Percentiles rank a stretch among this genome's conserved stretches.
phyloP scores from a whole-genome alignment of 2,888 invertebrate genomes.

The Tetrapedia diversipes region DNA sequence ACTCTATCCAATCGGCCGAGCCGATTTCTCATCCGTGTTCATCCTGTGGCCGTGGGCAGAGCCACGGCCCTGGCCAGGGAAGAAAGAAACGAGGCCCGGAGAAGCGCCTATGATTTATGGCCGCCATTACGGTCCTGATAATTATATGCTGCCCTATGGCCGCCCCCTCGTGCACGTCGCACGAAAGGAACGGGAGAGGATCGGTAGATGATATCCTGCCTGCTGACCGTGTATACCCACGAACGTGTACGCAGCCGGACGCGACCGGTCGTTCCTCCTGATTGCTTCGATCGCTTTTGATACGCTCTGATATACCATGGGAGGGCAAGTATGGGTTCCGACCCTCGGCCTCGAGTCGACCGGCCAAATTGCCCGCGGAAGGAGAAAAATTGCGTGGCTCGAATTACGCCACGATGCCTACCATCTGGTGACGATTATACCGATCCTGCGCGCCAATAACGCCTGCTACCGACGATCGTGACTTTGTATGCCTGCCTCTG shows the following conservation, averaged over 20 bases:
- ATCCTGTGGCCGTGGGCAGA: conserved; percentile 78
- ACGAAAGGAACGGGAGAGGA: conserved; percentile 70
- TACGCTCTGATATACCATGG: conserved; percentile 66
- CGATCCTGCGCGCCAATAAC: neutral
- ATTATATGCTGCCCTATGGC: conserved; percentile 82
- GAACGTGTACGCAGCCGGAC: conserved; percentile 52
- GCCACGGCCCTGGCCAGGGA: conserved; percentile 68
- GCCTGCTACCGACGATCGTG: conserved; percentile 25
- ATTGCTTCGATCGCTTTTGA: conserved; percentile 74
- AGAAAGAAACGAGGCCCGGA: conserved; percentile 72
- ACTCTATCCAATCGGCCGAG: conserved; percentile 82
- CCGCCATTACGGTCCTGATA: conserved; percentile 81
- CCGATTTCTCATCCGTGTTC: conserved; percentile 80
- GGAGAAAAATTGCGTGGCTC: conserved; percentile 43
- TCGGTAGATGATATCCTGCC: conserved; percentile 79
- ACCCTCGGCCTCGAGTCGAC: conserved; percentile 30
- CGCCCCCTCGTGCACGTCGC: conserved; percentile 77
- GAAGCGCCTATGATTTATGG: conserved; percentile 83
- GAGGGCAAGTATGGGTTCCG: conserved; percentile 50
- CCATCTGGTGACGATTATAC: conserved; percentile 60
- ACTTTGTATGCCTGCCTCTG: neutral
- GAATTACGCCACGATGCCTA: conserved; percentile 35
- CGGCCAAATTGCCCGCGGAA: conserved; percentile 41
- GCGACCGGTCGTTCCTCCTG: conserved; percentile 67
- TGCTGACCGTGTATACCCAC: conserved; percentile 58